Evolutionary conservation across 2,113 vertebrate genomes (phyloP).

Genomic region (Xiphorhynchus elegans): DNA sequence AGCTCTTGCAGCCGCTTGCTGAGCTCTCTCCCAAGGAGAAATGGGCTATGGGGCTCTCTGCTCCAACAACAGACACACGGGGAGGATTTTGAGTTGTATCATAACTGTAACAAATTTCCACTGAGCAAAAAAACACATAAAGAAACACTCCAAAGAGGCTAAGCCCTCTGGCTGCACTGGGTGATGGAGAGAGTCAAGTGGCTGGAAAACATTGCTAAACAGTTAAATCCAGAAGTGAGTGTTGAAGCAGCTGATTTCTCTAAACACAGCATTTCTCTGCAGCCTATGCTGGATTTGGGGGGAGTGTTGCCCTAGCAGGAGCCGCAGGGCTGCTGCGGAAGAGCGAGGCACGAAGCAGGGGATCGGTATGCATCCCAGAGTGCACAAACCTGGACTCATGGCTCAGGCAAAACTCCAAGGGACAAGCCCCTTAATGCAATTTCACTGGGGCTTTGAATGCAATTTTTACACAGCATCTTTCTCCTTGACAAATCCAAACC

Average conservation of each 20-base stretch:
- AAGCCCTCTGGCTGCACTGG: not conserved
- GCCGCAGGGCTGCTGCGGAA: not conserved
- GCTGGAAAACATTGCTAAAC: constrained; percentile 41
- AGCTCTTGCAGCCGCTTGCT: not conserved
- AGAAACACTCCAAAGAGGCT: not conserved
- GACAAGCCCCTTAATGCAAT: not conserved
- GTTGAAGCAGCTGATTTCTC: not conserved
- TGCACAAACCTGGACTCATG: not conserved
- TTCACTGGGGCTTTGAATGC: constrained; percentile 1
- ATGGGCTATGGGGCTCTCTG: not conserved
- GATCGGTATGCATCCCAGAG: not conserved
- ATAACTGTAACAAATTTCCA: not conserved
- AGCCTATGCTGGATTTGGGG: not conserved
- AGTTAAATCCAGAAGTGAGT: not conserved
- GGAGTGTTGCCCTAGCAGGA: not conserved
- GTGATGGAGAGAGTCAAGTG: constrained; percentile 10
- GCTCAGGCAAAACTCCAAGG: not conserved
- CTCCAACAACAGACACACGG: not conserved
- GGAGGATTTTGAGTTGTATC: not conserved
- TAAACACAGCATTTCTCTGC: not conserved
- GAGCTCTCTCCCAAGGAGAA: not conserved
- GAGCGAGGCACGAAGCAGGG: not conserved
- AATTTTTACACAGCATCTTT: constrained; percentile 52
- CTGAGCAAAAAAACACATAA: not conserved
- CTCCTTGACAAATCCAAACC: constrained; percentile 48